A percentile compares a stretch with the other conserved stretches of the same genome.
These are phyloP conservation scores for Falco columbarius DNA, from an alignment of 2,797 vertebrate genomes.

Conservation along the genomic window DNA sequence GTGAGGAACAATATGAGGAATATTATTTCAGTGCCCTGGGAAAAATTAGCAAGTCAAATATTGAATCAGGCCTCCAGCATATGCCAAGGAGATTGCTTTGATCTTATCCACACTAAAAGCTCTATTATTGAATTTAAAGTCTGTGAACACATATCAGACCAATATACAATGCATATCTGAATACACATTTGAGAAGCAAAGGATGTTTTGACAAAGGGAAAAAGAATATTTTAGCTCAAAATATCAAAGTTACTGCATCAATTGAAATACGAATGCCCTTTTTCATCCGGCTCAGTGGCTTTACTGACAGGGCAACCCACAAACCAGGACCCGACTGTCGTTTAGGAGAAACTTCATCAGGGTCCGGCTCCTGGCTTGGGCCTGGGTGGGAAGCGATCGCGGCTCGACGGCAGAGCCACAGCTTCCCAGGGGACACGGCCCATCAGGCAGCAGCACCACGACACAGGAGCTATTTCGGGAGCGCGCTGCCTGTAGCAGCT, in stretches of 20 bases:
- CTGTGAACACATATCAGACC: conserved; percentile 80
- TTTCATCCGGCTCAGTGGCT: neutral
- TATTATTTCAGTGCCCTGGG: conserved; percentile 83
- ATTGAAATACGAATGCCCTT: conserved; percentile 52
- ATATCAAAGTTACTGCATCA: conserved; percentile 67
- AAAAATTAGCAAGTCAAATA: conserved; percentile 93
- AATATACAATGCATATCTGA: conserved; percentile 77
- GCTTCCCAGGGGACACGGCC: neutral
- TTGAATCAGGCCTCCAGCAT: conserved; percentile 84
- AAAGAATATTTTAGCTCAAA: conserved; percentile 63
- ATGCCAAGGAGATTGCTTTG: conserved; percentile 87
- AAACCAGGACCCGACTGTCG: neutral
- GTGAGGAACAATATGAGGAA: conserved; percentile 80
- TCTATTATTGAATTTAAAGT: conserved; percentile 86
- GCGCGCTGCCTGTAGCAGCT: neutral
- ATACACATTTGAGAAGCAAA: conserved; percentile 71
- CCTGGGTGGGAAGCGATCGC: accelerated
- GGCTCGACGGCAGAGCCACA: neutral
- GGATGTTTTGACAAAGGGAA: conserved; percentile 74
- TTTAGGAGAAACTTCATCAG: neutral
- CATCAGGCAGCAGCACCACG: neutral
- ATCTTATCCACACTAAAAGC: conserved; percentile 87
- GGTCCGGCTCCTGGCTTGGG: neutral
- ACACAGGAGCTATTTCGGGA: neutral
- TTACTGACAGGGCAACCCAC: neutral